A percentile compares a stretch with the other conserved stretches of the same genome.
Conservation (phyloP, 2,888 invertebrate species). For the Diogma glabrata region DNA sequence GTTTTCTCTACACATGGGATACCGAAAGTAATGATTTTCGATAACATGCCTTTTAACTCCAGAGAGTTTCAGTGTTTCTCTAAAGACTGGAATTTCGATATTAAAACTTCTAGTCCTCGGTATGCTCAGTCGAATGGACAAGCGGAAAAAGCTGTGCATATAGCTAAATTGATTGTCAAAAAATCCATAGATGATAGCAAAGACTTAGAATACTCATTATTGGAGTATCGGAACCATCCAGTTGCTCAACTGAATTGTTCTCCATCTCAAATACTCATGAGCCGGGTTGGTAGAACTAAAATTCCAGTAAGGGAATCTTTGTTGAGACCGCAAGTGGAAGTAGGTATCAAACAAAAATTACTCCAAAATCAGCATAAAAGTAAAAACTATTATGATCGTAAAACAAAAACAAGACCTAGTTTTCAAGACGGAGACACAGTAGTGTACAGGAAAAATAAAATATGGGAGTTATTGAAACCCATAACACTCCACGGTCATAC, state of each 20-base stretch:
- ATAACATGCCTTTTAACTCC: constrained; percentile 9
- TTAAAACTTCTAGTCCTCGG: neutral
- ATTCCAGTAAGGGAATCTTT: neutral
- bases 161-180: neutral
- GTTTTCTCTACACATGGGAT: constrained; percentile 15
- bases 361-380: neutral
- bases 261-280: too few species aligned
- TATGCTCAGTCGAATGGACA: neutral
- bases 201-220: neutral
- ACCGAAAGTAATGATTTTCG: neutral
- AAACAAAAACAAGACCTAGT: too few species aligned
- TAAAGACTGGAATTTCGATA: neutral
- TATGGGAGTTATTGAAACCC: too few species aligned
- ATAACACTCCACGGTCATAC: too few species aligned
- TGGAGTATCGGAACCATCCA: constrained; percentile 1
- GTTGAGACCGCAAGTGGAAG: neutral
- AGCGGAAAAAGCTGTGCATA: neutral
- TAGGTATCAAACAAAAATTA: neutral
- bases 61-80: neutral
- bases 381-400: neutral
- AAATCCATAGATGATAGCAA: neutral
- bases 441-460: too few species aligned
- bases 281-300: neutral
- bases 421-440: too few species aligned
- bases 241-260: neutral